Percentiles rank a stretch among this genome's conserved stretches.
Evolutionary conservation across 2,113 vertebrate species (phyloP).

Genomic region (Aleadryas rufinucha): DNA sequence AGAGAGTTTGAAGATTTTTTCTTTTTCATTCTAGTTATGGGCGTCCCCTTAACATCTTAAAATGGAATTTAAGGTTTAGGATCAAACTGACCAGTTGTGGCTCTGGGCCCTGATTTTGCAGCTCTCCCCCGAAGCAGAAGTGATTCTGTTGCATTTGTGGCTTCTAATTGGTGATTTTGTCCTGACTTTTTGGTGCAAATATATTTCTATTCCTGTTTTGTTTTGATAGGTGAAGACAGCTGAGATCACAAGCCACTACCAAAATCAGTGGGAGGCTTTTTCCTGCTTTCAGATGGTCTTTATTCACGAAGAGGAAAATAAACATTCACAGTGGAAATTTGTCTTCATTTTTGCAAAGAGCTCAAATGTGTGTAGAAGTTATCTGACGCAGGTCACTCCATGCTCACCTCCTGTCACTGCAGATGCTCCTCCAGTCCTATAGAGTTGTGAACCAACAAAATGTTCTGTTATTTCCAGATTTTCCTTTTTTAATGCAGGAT

Average conservation of each 20-base stretch:
- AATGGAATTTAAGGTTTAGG: background rate
- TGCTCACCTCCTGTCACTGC: conserved; percentile 36
- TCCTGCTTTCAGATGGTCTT: conserved; percentile 18
- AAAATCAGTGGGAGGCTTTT: background rate
- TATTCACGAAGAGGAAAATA: conserved; percentile 18
- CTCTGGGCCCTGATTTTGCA: background rate
- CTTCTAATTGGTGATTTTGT: background rate
- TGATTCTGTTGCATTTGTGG: background rate
- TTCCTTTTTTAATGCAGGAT: background rate
- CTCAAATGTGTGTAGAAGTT: background rate
- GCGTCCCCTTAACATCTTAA: accelerated
- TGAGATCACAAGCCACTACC: background rate
- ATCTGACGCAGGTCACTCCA: background rate
- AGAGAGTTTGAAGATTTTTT: background rate
- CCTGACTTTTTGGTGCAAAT: background rate
- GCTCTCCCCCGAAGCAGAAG: background rate
- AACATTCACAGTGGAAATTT: conserved; percentile 4
- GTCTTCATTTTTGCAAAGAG: background rate
- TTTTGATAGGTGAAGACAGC: conserved; percentile 15
- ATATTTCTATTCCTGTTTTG: background rate
- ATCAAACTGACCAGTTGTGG: background rate
- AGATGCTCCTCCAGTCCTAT: background rate
- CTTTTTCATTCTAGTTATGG: background rate
- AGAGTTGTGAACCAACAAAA: background rate
- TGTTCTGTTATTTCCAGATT: background rate